Evolutionary conservation across 2,113 vertebrate species (phyloP).

Genomic region (Deroptyus accipitrinus): DNA sequence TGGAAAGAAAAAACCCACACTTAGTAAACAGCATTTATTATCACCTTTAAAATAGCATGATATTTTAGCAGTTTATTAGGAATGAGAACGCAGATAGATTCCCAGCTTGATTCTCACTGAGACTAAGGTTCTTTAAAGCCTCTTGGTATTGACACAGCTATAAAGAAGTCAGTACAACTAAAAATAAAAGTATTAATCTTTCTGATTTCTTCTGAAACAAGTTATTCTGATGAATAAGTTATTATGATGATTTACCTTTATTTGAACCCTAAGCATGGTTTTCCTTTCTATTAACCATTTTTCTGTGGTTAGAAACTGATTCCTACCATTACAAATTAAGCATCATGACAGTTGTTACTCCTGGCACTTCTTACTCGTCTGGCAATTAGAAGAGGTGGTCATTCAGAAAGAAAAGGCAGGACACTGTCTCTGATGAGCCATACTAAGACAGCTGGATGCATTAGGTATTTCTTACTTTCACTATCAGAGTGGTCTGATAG

Average conservation of each 20-base stretch:
- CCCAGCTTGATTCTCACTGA: neutral
- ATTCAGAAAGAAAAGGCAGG: neutral
- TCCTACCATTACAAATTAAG: neutral
- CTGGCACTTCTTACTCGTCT: neutral
- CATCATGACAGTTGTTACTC: neutral
- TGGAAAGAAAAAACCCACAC: neutral
- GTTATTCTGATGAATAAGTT: neutral
- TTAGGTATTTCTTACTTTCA: neutral
- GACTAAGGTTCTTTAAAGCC: neutral
- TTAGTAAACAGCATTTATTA: neutral
- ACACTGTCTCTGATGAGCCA: neutral
- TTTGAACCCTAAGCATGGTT: neutral
- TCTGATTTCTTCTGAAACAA: neutral
- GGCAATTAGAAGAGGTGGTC: neutral
- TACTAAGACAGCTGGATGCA: neutral
- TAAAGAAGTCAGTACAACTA: neutral
- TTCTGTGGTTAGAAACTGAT: neutral
- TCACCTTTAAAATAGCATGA: neutral
- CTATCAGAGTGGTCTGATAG: fast-evolving
- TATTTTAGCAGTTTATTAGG: neutral
- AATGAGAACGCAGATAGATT: neutral
- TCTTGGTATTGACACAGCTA: neutral
- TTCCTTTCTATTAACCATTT: neutral
- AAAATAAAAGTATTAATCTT: neutral
- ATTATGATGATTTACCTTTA: neutral